Conservation (phyloP, 2,113 vertebrate genomes). For the Arothron firmamentum region DNA sequence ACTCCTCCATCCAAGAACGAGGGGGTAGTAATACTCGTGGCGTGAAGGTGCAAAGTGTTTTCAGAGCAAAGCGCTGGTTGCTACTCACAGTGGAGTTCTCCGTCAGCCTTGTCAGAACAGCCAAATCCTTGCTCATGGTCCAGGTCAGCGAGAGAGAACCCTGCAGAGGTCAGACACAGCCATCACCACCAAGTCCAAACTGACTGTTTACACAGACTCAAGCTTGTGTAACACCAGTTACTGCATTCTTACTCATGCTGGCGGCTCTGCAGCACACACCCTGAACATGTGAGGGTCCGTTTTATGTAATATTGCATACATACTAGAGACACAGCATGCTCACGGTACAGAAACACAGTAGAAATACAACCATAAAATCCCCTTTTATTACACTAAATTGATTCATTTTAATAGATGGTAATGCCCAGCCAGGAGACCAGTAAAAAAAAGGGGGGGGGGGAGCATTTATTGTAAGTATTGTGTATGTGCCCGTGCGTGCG, state of each 20-base stretch:
- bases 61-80: too few species aligned
- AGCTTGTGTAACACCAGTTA: conserved; percentile 48
- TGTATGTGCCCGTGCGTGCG: background rate
- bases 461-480: too few species aligned
- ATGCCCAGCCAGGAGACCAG: too few species aligned
- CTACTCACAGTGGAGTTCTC: conserved; percentile 84
- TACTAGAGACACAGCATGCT: conserved; percentile 20
- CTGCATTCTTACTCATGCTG: conserved; percentile 34
- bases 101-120: conserved; percentile 82
- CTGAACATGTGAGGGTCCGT: conserved; percentile 47
- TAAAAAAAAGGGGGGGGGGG: too few species aligned
- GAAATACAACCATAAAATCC: background rate
- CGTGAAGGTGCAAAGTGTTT: background rate
- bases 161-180: conserved; percentile 39
- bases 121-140: conserved; percentile 90
- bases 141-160: conserved; percentile 66
- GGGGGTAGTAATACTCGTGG: background rate
- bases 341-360: conserved; percentile 3
- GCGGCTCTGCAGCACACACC: conserved; percentile 27
- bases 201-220: conserved; percentile 17
- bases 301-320: conserved; percentile 59
- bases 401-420: too few species aligned
- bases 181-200: background rate
- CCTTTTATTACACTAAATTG: background rate
- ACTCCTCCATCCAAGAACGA: background rate